Percentiles rank a stretch among this genome's conserved stretches.
Conservation (phyloP, 2,888 invertebrate species). For the Clepsis dumicolana region DNA sequence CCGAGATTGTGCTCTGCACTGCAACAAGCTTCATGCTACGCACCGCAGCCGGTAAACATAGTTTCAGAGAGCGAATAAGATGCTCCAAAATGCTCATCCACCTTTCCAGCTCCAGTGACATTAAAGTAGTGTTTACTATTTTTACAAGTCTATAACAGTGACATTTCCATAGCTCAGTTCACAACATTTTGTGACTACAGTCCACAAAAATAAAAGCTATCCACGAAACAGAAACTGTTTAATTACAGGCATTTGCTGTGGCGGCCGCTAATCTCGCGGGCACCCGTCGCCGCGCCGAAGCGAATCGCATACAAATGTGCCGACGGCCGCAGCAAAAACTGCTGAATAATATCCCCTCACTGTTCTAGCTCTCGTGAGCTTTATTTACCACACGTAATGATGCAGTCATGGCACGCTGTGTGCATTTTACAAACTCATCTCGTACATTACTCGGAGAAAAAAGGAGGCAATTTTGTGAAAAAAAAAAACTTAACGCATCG, state of each 20-base stretch:
- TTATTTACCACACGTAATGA: constrained; percentile 72
- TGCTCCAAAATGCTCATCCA: neutral
- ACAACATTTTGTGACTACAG: constrained; percentile 21
- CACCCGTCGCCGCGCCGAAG: constrained; percentile 73
- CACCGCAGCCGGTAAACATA: neutral
- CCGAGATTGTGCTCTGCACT: constrained; percentile 40
- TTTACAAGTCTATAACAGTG: constrained; percentile 7
- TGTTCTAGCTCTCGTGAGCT: constrained; percentile 64
- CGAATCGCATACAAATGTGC: constrained; percentile 82
- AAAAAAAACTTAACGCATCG: constrained; percentile 37
- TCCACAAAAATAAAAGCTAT: constrained; percentile 26
- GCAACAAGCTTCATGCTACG: constrained; percentile 5
- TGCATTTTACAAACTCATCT: constrained; percentile 68
- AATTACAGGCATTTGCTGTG: constrained; percentile 67
- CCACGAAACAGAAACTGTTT: constrained; percentile 71
- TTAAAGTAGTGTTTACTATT: neutral
- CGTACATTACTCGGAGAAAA: constrained; percentile 46
- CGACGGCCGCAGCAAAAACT: constrained; percentile 74
- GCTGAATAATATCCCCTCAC: constrained; percentile 77
- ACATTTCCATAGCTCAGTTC: constrained; percentile 12
- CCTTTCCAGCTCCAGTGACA: neutral
- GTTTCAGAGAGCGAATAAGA: neutral
- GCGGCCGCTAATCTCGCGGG: constrained; percentile 76
- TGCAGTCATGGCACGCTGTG: constrained; percentile 69
- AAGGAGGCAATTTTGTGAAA: constrained; percentile 35